Conservation (phyloP, 2,888 invertebrate genomes). For the Agapostemon virescens region DNA sequence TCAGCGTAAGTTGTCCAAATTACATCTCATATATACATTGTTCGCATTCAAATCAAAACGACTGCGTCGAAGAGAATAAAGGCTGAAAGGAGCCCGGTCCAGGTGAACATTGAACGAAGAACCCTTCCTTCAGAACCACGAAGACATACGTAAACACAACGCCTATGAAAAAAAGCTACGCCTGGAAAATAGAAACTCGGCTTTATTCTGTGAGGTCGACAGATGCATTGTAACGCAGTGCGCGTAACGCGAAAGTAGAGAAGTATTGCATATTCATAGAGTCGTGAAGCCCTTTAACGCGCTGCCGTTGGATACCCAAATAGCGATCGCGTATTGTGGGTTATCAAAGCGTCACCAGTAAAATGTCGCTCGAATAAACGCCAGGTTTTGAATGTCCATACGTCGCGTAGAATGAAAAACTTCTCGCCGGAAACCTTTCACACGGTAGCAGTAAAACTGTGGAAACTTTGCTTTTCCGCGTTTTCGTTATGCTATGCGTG, state of each 20-base stretch:
- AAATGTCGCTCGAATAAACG: slow-evolving; percentile 53
- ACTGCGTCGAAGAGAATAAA: not conserved
- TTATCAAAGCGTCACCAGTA: slow-evolving; percentile 58
- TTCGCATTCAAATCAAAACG: not conserved
- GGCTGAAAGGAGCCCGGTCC: not conserved
- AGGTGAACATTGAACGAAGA: not conserved
- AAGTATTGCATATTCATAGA: slow-evolving; percentile 65
- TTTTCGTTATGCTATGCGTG: not conserved
- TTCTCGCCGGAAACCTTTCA: slow-evolving; percentile 4
- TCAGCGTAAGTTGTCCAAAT: not conserved
- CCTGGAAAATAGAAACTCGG: slow-evolving; percentile 33
- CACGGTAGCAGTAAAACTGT: not conserved
- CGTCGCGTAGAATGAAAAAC: slow-evolving; percentile 24
- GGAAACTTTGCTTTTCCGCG: not conserved
- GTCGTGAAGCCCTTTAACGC: slow-evolving; percentile 58
- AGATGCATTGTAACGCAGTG: slow-evolving; percentile 46
- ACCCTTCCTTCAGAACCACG: not conserved
- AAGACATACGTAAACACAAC: not conserved
- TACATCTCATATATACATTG: not conserved
- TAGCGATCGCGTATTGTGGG: slow-evolving; percentile 59
- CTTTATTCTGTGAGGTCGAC: slow-evolving; percentile 51
- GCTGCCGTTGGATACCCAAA: slow-evolving; percentile 45
- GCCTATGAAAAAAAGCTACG: slow-evolving; percentile 16
- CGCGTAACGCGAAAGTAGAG: slow-evolving; percentile 58
- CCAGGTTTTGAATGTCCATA: slow-evolving; percentile 38